Evolutionary conservation across 2,113 vertebrate genomes (phyloP).

Genomic region (Zootoca vivipara): DNA sequence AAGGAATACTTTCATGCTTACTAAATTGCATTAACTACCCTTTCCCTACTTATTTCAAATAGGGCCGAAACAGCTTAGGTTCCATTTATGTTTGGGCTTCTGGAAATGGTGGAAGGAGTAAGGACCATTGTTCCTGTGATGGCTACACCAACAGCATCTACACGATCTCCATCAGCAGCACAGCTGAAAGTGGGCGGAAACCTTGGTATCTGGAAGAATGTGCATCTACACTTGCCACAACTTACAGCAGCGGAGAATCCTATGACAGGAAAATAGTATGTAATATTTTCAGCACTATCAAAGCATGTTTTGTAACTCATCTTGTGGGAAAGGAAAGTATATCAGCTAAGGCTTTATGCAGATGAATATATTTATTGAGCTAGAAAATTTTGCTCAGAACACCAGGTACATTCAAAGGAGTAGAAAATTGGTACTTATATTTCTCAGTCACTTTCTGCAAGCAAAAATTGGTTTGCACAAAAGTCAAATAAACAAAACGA

Average conservation of each 20-base stretch:
- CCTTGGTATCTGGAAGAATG: constrained; percentile 99
- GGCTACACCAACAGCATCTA: constrained; percentile 99
- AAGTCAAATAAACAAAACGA: not conserved
- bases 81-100: constrained; percentile 99
- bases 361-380: not conserved
- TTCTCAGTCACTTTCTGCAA: not conserved
- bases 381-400: not conserved
- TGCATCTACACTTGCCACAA: constrained; percentile 94
- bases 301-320: not conserved
- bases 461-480: not conserved
- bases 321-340: not conserved
- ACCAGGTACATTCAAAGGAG: not conserved
- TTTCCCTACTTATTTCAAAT: constrained; percentile 57
- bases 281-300: not conserved
- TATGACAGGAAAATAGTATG: constrained; percentile 98
- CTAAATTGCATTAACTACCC: constrained; percentile 38
- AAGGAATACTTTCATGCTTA: not conserved
- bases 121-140: constrained; percentile 97
- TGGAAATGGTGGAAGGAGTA: constrained; percentile 95
- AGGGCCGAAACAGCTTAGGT: constrained; percentile 94
- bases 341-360: not conserved
- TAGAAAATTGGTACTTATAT: not conserved
- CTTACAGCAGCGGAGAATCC: constrained; percentile 98
- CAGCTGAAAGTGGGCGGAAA: constrained; percentile 96
- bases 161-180: constrained; percentile 98